Evolutionary conservation across 2,888 invertebrate species (phyloP).

Genomic region (Eulithis prunata): DNA sequence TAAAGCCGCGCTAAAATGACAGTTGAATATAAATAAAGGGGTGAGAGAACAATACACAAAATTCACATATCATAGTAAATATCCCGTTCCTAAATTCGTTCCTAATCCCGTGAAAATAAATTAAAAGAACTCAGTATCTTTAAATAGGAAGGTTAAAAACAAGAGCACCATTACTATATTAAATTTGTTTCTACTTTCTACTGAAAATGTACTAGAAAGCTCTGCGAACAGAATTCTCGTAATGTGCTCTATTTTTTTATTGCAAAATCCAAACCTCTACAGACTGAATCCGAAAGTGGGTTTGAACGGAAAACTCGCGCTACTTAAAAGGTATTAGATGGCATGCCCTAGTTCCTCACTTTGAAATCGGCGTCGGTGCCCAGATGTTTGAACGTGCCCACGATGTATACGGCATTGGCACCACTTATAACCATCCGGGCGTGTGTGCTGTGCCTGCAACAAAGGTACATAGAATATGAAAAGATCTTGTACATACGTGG

Average conservation of each 20-base stretch:
- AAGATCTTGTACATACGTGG: not conserved
- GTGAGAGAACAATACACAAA: too few relatives aligned
- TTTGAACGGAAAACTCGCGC: conserved; percentile 9
- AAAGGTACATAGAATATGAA: conserved; percentile 28
- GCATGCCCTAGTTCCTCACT: conserved; percentile 64
- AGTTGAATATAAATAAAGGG: too few relatives aligned
- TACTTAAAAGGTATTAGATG: conserved; percentile 11
- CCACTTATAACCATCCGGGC: conserved; percentile 92
- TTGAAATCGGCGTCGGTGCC: conserved; percentile 90
- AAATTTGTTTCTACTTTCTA: conserved; percentile 8
- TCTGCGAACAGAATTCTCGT: not conserved
- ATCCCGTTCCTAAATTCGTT: too few relatives aligned
- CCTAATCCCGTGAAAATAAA: too few relatives aligned
- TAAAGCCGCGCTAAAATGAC: too few relatives aligned
- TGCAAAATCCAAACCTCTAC: not conserved
- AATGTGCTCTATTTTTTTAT: conserved; percentile 4
- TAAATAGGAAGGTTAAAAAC: not conserved
- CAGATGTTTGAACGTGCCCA: conserved; percentile 90
- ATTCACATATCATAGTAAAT: too few relatives aligned
- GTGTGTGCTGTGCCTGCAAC: conserved; percentile 88
- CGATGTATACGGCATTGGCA: conserved; percentile 90
- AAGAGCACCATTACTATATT: not conserved
- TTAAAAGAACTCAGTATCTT: not conserved
- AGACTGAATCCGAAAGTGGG: conserved; percentile 8
- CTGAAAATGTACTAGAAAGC: not conserved